Evolutionary conservation across 2,797 vertebrate species (phyloP).

Genomic region (Jordanella pulchra): DNA sequence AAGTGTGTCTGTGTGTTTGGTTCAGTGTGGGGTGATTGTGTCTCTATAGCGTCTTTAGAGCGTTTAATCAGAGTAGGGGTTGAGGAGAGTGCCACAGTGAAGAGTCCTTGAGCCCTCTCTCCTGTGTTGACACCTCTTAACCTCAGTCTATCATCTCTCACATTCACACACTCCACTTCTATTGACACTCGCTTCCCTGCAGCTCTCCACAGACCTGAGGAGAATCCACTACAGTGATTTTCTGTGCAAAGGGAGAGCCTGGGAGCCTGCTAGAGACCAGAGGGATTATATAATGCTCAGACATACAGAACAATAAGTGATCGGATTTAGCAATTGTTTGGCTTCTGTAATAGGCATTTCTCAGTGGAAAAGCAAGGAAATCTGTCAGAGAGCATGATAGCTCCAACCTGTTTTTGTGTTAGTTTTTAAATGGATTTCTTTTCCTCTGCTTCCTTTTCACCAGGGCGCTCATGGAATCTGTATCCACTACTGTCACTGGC

Average conservation of each 20-base stretch:
- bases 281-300: constrained; percentile 58
- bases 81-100: constrained; percentile 72
- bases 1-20: constrained; percentile 15
- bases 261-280: constrained; percentile 50
- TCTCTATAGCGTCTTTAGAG: constrained; percentile 75
- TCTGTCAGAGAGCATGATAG: constrained; percentile 10
- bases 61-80: constrained; percentile 78
- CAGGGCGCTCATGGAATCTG: constrained; percentile 40
- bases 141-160: constrained; percentile 80
- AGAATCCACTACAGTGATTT: constrained; percentile 73
- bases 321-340: constrained; percentile 33
- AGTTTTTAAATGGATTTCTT: constrained; percentile 47
- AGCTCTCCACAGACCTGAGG: constrained; percentile 73
- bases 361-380: constrained; percentile 11
- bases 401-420: constrained; percentile 24
- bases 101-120: constrained; percentile 78
- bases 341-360: constrained; percentile 16
- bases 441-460: constrained; percentile 39
- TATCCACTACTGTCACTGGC: constrained; percentile 62
- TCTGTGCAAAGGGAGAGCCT: constrained; percentile 49
- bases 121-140: constrained; percentile 83
- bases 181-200: constrained; percentile 73
- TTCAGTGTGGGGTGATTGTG: constrained; percentile 54
- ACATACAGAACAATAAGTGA: constrained; percentile 41
- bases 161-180: constrained; percentile 73